Conservation (phyloP, 2,113 vertebrate species). For the Gnathonemus echidnorhynchus region DNA sequence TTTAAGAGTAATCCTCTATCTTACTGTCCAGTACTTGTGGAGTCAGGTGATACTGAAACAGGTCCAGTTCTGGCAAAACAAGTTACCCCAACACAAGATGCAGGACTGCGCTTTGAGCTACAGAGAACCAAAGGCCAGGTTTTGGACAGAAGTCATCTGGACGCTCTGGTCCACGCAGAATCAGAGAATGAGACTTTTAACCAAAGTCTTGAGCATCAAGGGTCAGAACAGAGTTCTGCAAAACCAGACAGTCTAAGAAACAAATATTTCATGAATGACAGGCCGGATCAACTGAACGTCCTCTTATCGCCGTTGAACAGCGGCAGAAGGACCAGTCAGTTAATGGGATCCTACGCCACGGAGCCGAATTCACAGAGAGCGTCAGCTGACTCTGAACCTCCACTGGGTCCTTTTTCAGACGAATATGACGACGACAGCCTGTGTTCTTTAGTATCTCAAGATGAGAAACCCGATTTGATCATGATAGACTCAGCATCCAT, state of each 20-base stretch:
- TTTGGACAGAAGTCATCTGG: background rate
- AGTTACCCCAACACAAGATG: background rate
- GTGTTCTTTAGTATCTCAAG: background rate
- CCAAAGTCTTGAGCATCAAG: constrained; percentile 45
- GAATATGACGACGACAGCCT: background rate
- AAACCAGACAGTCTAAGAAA: constrained; percentile 31
- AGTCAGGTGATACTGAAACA: background rate
- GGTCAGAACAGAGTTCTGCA: constrained; percentile 39
- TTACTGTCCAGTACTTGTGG: constrained; percentile 5
- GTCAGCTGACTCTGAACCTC: constrained; percentile 31
- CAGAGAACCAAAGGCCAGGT: background rate
- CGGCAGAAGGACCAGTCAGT: constrained; percentile 45
- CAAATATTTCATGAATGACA: constrained; percentile 48
- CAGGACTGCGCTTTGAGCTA: background rate
- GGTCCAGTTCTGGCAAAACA: background rate
- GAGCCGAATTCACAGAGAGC: constrained; percentile 47
- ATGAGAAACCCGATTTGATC: background rate
- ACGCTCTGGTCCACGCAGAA: background rate
- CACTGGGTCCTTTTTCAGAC: background rate
- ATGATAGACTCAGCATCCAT: background rate
- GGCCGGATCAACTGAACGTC: constrained; percentile 44
- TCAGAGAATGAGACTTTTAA: constrained; percentile 29
- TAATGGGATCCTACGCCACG: constrained; percentile 50
- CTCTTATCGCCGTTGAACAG: background rate
- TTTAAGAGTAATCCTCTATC: background rate